A percentile compares a stretch with the other conserved stretches of the same genome.
phyloP scores from a whole-genome alignment of 2,888 invertebrate species.

The Linyphia triangularis region DNA sequence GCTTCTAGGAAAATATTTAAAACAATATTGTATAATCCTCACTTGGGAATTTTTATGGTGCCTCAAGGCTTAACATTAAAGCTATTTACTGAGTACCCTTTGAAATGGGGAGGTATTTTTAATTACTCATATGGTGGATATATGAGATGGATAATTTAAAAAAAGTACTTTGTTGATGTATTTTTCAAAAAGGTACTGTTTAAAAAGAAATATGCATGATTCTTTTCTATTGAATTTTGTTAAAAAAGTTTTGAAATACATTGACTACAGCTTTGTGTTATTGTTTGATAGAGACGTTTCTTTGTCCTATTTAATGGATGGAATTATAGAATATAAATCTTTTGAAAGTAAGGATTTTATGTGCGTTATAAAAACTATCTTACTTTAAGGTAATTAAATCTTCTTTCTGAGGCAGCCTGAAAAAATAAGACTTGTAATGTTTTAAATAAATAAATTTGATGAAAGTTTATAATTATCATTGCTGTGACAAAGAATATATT shows the following conservation, averaged over 20 bases:
- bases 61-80: conserved; percentile 6
- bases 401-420: background rate
- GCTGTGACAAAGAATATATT: too few relatives aligned
- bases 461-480: too few relatives aligned
- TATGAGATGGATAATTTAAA: background rate
- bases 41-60: conserved; percentile 14
- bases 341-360: too few relatives aligned
- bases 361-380: too few relatives aligned
- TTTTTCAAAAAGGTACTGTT: background rate
- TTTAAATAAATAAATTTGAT: too few relatives aligned
- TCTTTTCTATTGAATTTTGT: background rate
- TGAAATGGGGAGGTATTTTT: conserved; percentile 29
- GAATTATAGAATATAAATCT: too few relatives aligned
- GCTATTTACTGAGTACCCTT: conserved; percentile 16
- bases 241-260: background rate
- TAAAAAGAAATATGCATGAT: background rate
- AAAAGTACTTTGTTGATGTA: background rate
- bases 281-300: background rate
- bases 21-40: conserved; percentile 3
- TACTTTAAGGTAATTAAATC: background rate
- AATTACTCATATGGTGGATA: conserved; percentile 30
- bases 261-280: background rate
- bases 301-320: too few relatives aligned
- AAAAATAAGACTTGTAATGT: background rate
- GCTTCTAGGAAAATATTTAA: background rate